Evolutionary conservation across 2,113 vertebrate species (phyloP).

Genomic region (Jacana jacana): DNA sequence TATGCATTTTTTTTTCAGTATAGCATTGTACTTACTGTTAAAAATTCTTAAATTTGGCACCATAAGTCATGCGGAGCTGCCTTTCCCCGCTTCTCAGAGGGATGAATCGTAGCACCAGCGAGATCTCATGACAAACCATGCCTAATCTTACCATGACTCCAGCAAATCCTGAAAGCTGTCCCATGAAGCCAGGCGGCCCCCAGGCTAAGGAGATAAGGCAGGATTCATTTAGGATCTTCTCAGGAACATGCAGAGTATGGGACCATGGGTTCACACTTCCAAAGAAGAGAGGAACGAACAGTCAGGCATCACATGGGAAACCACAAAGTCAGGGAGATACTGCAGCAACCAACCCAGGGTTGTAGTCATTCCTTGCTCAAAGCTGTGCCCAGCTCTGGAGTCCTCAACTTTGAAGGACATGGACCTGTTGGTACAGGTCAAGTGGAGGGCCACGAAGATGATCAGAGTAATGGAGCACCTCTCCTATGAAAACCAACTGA

Average conservation of each 20-base stretch:
- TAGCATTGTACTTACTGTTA: rapidly evolving
- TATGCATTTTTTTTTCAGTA: background rate
- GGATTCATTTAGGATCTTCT: background rate
- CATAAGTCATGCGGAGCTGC: rapidly evolving
- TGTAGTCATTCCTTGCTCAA: rapidly evolving
- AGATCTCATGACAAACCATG: background rate
- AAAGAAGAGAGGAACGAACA: background rate
- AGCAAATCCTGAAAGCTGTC: background rate
- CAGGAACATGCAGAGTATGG: background rate
- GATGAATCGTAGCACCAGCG: rapidly evolving
- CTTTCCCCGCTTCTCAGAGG: background rate
- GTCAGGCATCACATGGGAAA: background rate
- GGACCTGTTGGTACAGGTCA: too few species aligned
- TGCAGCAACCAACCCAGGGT: rapidly evolving
- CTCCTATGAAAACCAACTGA: too few species aligned
- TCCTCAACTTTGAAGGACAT: too few species aligned
- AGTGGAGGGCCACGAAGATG: too few species aligned
- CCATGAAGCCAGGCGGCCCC: background rate
- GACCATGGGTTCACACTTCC: background rate
- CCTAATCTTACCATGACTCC: background rate
- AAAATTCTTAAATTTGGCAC: background rate
- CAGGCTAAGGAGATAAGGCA: background rate
- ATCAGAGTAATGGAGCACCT: too few species aligned
- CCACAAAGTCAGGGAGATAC: rapidly evolving
- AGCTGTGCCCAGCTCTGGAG: too few species aligned